Evolutionary conservation across 2,797 vertebrate genomes (phyloP).

Genomic region (Fringilla coelebs): DNA sequence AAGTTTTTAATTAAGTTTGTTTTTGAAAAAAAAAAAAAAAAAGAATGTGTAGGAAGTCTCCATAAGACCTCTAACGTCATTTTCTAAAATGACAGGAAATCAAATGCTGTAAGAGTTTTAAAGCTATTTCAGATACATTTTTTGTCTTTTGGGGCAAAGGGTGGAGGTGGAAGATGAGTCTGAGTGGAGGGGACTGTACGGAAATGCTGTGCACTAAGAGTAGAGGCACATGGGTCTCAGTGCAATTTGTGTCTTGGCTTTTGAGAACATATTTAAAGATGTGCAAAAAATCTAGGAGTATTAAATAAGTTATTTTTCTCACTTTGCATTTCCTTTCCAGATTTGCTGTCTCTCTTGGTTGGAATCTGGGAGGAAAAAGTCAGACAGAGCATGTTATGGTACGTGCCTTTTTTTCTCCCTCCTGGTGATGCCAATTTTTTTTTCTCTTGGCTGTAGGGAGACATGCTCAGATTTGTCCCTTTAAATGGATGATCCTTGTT

Average conservation of each 20-base stretch:
- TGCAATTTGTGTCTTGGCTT: background rate
- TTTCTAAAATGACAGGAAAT: conserved; percentile 47
- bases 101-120: conserved; percentile 1
- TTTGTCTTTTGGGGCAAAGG: background rate
- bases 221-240: background rate
- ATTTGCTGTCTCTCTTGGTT: background rate
- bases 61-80: background rate
- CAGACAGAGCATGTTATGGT: background rate
- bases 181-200: background rate
- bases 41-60: background rate
- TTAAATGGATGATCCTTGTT: background rate
- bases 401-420: background rate
- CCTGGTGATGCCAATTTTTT: background rate
- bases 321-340: conserved; percentile 30
- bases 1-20: conserved; percentile 40
- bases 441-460: background rate
- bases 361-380: background rate
- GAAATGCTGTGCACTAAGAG: background rate
- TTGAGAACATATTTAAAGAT: conserved; percentile 7
- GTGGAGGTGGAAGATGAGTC: background rate
- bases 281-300: conserved; percentile 23
- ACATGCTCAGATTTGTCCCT: background rate
- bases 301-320: conserved; percentile 48
- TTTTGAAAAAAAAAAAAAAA: background rate
- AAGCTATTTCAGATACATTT: background rate